Evolutionary conservation across 2,888 invertebrate genomes (phyloP), one percentile per base, ranked within the genome.

Genomic region (Seira ritae): DNA sequence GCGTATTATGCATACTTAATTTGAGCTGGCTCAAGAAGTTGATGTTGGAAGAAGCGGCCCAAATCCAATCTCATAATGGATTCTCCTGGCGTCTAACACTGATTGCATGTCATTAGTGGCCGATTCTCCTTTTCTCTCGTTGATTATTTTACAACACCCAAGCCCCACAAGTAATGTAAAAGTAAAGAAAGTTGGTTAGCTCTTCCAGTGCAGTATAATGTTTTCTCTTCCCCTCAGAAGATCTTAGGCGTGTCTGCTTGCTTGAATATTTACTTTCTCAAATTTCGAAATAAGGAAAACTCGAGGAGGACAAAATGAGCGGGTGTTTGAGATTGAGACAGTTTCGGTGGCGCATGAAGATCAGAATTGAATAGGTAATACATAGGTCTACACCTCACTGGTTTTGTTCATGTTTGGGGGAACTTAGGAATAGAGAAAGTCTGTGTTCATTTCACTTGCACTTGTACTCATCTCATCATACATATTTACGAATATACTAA

Each of bases 71-170:
- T 88, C 87, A 88, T 89, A 88, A 88, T 87, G 87, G 87, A 89
- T 89, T 89, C 89, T 88, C 84, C 81, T 85, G 85, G 85, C 89
- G 88, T 89, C 88, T 88, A 87, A 84, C 88, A 86, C 87, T 89
- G 88, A 89, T 89, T 88, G 88, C 89, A 89, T 89, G 88, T 88
- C 88, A 89, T 89, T 88, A 89, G 89, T 88, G 87, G 88, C 87
- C 87, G 87, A 87, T 88, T 88, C 87, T 87, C 85, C 12, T 84
- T 87, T 87, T 87, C 85, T 86, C 85, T 76, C 85, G 84, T 85
- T 88, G 89, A 89, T 89, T 89, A 89, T 88, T 88, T 88, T 88
- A 88, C 87, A 87, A 82, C 87, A 77, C 82, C 77, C 77, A 46
- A 50, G 72, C 65, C 75, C 75, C 66, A 50, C 71, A 70, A 75